These are phyloP conservation scores for Pachymerium ferrugineum DNA, from an alignment of 2,888 invertebrate genomes.

Conservation along the genomic window DNA sequence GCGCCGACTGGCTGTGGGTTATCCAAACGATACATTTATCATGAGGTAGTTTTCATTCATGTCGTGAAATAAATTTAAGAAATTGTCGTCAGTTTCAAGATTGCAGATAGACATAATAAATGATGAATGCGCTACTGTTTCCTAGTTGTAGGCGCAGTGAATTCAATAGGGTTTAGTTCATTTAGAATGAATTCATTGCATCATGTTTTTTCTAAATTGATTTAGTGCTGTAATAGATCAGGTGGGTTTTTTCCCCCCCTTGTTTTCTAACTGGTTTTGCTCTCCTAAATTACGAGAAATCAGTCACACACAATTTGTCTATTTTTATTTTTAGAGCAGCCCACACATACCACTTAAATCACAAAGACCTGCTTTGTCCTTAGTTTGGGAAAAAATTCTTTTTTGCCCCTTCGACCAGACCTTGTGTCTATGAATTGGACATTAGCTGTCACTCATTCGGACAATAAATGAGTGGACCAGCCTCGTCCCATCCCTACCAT, in stretches of 20 bases:
- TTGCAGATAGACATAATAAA: not conserved
- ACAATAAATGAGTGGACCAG: conserved; percentile 20
- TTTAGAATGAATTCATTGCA: too few relatives aligned
- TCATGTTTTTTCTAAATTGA: too few relatives aligned
- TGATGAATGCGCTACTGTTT: not conserved
- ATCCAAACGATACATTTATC: conserved; percentile 25
- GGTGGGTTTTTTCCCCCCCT: too few relatives aligned
- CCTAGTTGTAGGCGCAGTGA: too few relatives aligned
- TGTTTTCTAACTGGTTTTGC: too few relatives aligned
- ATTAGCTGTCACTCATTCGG: conserved; percentile 22
- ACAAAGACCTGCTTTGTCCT: not conserved
- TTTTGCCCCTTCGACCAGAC: not conserved
- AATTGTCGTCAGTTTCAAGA: conserved; percentile 17
- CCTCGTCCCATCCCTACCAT: not conserved
- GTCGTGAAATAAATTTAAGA: conserved; percentile 1
- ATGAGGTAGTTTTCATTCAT: conserved; percentile 6
- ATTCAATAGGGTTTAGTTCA: too few relatives aligned
- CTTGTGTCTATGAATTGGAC: not conserved
- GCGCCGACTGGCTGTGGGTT: conserved; percentile 9
- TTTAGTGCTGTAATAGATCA: too few relatives aligned
- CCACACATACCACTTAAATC: not conserved
- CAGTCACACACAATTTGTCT: conserved; percentile 13
- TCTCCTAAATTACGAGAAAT: not conserved
- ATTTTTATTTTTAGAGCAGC: not conserved
- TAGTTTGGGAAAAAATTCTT: not conserved